Evolutionary conservation across 2,113 vertebrate genomes (phyloP).

Genomic region (Theristicus caerulescens): DNA sequence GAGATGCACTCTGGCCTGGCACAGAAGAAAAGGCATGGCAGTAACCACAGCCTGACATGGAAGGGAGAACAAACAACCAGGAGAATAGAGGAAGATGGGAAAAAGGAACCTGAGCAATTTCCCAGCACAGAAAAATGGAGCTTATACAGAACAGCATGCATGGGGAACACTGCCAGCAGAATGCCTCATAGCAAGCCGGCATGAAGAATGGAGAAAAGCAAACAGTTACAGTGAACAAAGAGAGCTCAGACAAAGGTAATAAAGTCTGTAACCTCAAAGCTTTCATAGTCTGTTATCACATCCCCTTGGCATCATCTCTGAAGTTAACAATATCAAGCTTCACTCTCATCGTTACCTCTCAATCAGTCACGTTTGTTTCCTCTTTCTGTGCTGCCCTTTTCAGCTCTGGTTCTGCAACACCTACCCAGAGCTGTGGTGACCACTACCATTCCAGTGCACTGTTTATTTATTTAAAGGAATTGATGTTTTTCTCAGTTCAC

Average conservation of each 20-base stretch:
- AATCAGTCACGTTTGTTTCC: neutral
- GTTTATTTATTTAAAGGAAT: neutral
- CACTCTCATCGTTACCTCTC: neutral
- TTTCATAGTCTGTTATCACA: neutral
- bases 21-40: neutral
- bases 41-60: neutral
- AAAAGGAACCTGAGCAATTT: neutral
- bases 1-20: neutral
- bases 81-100: neutral
- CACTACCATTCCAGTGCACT: neutral
- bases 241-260: neutral
- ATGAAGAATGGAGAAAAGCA: neutral
- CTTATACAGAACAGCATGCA: neutral
- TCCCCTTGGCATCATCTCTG: neutral
- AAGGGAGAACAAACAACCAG: neutral
- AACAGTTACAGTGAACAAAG: neutral
- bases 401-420: neutral
- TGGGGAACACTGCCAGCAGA: neutral
- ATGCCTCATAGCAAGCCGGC: neutral
- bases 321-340: neutral
- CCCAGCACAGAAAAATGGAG: neutral
- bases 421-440: neutral
- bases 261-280: neutral
- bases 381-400: neutral
- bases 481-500: neutral